Evolutionary conservation across 1,140 invertebrate genomes (phyloP).

Genomic region (Hestina assimilis): DNA sequence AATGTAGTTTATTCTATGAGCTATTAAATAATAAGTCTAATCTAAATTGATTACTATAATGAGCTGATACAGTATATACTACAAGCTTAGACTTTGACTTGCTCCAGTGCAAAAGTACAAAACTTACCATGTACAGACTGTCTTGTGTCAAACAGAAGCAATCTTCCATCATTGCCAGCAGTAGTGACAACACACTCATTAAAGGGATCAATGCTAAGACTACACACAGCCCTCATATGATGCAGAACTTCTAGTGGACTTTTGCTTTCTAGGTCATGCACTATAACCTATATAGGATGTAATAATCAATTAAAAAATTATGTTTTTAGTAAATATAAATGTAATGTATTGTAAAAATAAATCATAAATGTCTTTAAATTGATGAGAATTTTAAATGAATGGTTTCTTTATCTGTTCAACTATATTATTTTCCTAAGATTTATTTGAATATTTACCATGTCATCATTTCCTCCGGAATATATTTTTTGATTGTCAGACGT

Average conservation of each 20-base stretch:
- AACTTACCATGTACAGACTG: slow-evolving; percentile 78
- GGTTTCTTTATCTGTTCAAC: no score
- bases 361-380: no score
- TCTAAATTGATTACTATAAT: no score
- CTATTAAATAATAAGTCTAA: no score
- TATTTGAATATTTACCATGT: slow-evolving; percentile 83
- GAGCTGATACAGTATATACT: no score
- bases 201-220: slow-evolving; percentile 90
- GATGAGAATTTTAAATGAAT: no score
- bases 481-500: slow-evolving; percentile 88
- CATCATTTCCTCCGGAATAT: slow-evolving; percentile 96
- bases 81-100: no score
- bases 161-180: slow-evolving; percentile 93
- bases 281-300: slow-evolving; percentile 51
- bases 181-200: slow-evolving; percentile 91
- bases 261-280: slow-evolving; percentile 64
- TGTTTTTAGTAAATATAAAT: no score
- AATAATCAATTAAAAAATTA: no score
- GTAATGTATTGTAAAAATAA: no score
- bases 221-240: slow-evolving; percentile 94
- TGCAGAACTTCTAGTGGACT: slow-evolving; percentile 85
- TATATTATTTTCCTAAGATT: background rate
- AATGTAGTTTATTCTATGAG: no score
- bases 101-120: background rate
- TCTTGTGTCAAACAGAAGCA: slow-evolving; percentile 91